A percentile compares a stretch with the other conserved stretches of the same genome.
phyloP scores from a whole-genome alignment of 2,888 invertebrate genomes.

The Tenthredo distinguenda region DNA sequence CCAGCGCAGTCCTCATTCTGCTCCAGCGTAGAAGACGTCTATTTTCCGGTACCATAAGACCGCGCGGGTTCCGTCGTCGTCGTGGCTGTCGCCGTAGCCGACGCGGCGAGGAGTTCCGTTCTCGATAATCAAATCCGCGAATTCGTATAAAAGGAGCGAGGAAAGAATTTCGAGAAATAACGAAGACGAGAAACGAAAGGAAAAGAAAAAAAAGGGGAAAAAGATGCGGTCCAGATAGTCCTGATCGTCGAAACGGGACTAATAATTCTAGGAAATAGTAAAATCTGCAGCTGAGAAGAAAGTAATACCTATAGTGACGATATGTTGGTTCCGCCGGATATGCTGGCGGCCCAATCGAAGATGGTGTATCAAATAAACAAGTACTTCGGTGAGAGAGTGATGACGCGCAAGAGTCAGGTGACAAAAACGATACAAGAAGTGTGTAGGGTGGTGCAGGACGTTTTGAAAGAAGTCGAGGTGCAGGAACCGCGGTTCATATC shows the following conservation, averaged over 20 bases:
- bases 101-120: conserved; percentile 14
- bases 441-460: conserved; percentile 95
- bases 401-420: conserved; percentile 90
- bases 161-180: neutral
- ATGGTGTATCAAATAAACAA: conserved; percentile 97
- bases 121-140: neutral
- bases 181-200: neutral
- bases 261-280: neutral
- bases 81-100: conserved; percentile 25
- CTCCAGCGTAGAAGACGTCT: conserved; percentile 70
- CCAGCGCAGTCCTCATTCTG: conserved; percentile 72
- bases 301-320: conserved; percentile 82
- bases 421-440: conserved; percentile 94
- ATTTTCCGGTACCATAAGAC: conserved; percentile 57
- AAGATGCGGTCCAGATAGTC: conserved; percentile 4
- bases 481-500: conserved; percentile 97
- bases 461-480: conserved; percentile 96
- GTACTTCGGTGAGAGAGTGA: conserved; percentile 95
- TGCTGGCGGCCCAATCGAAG: conserved; percentile 96
- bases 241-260: neutral
- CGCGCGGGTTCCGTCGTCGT: conserved; percentile 50
- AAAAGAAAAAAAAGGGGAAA: neutral
- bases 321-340: conserved; percentile 93
- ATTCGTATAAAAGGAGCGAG: neutral
- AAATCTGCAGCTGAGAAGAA: neutral